phyloP scores from a whole-genome alignment of 2,888 invertebrate species.

The Aspidiotus destructor region DNA sequence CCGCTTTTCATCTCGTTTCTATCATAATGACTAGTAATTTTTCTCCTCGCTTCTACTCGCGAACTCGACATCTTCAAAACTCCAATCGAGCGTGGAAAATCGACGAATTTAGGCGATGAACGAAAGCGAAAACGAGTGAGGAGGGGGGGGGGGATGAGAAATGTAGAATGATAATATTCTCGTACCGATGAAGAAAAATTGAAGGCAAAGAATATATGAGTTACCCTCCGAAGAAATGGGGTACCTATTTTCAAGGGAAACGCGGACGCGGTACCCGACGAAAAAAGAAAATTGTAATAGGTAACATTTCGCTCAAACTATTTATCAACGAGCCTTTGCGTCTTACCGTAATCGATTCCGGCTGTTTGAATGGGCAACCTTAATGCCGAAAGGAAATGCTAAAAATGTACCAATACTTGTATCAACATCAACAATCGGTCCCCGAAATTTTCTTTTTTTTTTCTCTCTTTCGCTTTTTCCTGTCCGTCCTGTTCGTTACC shows the following conservation, averaged over 20 bases:
- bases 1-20: conserved; percentile 23
- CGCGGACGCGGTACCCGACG: neutral
- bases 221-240: conserved; percentile 6
- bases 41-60: conserved; percentile 3
- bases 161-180: conserved; percentile 5
- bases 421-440: conserved; percentile 31
- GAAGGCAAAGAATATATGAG: conserved; percentile 12
- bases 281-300: conserved; percentile 25
- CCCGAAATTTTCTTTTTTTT: conserved; percentile 6
- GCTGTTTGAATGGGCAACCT: conserved; percentile 28
- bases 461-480: neutral
- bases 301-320: conserved; percentile 30
- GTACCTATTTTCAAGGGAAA: conserved; percentile 20
- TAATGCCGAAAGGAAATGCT: conserved; percentile 28
- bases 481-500: neutral
- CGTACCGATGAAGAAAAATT: conserved; percentile 29
- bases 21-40: conserved; percentile 28
- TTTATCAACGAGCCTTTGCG: conserved; percentile 28
- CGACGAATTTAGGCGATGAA: conserved; percentile 28
- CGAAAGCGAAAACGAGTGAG: neutral
- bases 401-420: conserved; percentile 25
- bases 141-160: neutral
- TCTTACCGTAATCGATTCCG: conserved; percentile 32
- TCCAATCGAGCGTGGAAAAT: conserved; percentile 1
- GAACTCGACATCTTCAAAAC: neutral